Base-by-base conservation (phyloP, 2,113 vertebrate species). In the Petroica traversi region DNA sequence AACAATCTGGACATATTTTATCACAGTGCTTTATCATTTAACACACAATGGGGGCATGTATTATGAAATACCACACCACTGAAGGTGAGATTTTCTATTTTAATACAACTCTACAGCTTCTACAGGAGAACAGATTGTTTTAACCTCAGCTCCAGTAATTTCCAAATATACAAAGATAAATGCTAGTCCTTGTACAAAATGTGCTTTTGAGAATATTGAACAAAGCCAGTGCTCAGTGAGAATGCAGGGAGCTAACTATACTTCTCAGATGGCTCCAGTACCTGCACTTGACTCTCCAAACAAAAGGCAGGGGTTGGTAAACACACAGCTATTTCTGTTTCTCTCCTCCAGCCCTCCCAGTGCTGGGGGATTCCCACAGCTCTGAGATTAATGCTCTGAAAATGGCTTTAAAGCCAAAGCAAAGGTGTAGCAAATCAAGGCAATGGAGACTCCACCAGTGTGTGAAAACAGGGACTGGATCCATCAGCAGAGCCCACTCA, bases 1-100 rank as follows among this genome's bases (percentile, higher is more conserved):
- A 96, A 95, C 87, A 96, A 92, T 93, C 91, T 80, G 89, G 91
- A 64, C 68, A 49, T 89, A 83, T 94, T 93, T 97, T 97, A 95
- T 96, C 89, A 88, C 49, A 92, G 88, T 93, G 83, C 68, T 89
- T 92, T 95, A 93, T 93, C 96, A 97, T 90, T 96, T 96, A 98
- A 86, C 76, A 88, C 91, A 94, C 92, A 96, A 94, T 72, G 80
- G 87, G 96, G 89, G 85, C 72, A 96, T 16, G 24, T 57, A 82
- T 34, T 96, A 84, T 81, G 87, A 97, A 97, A 95, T 61, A 95
- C 78, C 93, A 94, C 86, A 85, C 88, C 82, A 92, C 87, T 80
- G 64, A 93, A 97, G 96, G 84, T 88, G 80, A 17, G 34, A 84
- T 80, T 87, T 31, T 92, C 95, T 95, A 80, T 81, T 86, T 88